Conservation (phyloP, 2,888 invertebrate genomes). For the Volucella zonaria region DNA sequence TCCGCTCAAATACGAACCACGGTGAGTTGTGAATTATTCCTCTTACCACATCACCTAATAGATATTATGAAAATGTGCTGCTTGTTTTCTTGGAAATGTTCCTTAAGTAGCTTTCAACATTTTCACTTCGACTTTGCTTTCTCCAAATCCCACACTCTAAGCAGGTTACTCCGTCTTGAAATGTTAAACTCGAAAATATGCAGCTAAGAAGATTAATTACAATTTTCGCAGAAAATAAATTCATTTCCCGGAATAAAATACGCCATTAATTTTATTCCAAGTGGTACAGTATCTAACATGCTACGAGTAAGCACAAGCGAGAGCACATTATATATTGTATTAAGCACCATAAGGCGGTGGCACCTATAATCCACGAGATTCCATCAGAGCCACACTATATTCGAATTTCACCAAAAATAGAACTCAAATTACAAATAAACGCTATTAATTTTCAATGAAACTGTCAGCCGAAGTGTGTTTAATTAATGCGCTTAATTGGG, state of each 20-base stretch:
- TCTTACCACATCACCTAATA: too few relatives aligned
- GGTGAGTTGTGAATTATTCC: too few relatives aligned
- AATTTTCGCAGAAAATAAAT: slow-evolving; percentile 55
- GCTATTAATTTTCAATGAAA: slow-evolving; percentile 65
- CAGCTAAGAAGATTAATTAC: slow-evolving; percentile 68
- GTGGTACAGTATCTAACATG: not conserved
- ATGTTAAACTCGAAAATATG: slow-evolving; percentile 48
- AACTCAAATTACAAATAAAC: slow-evolving; percentile 66
- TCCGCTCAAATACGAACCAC: too few relatives aligned
- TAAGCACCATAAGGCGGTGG: not conserved
- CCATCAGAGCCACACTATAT: not conserved
- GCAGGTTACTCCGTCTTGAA: slow-evolving; percentile 9
- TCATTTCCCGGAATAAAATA: slow-evolving; percentile 55
- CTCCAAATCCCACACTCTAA: slow-evolving; percentile 32
- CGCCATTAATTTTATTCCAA: slow-evolving; percentile 38
- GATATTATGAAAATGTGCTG: too few relatives aligned
- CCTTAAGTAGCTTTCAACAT: too few relatives aligned
- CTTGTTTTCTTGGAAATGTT: too few relatives aligned
- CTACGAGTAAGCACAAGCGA: not conserved
- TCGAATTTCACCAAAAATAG: slow-evolving; percentile 14
- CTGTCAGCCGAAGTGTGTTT: slow-evolving; percentile 63
- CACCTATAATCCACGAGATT: not conserved
- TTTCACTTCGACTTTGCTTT: slow-evolving; percentile 25
- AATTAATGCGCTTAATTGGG: slow-evolving; percentile 62
- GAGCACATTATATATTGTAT: not conserved